Evolutionary conservation across 2,888 invertebrate species (phyloP), one percentile per base, ranked within the genome.

Genomic region (Aricia artaxerxes): DNA sequence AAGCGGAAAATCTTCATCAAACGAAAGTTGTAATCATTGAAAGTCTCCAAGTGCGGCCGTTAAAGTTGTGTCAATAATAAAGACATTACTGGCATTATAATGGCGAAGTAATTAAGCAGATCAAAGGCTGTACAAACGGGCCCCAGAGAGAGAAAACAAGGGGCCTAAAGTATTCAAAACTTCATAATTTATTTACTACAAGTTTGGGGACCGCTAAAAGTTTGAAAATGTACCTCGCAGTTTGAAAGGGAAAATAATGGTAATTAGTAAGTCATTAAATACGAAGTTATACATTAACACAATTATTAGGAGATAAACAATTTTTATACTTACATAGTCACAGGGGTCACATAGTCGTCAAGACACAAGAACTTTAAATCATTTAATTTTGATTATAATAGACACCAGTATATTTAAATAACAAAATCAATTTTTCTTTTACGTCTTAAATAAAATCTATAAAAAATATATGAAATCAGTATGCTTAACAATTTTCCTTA

Each of bases 101-200:
- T 64, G 64, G 31, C 64, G 31, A 73, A 73, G 73, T 44, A 73
- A 73, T 73, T 16, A 73, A 40, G 24, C 9, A 44, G 73, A 73
- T 73, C 40, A 73, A 73, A n/a, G 73, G 40, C 73, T 16, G 44
- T 73, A 73, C 40, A 44, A 44, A 73, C 40, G 44, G 44, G 73
- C 73, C 44, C 9, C n/a, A 9, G 40, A 73, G n/a, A 16, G 16
- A 16, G 44, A 24, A 44, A 44, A 44, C 73, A 73, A 73, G 31
- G 44, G 73, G 73, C 13, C 44, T 73, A n/a, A 44, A n/a, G 40
- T 44, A 73, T 44, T 40, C 73, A 73, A 5, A 73, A 73, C 40
- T 73, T 73, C 7, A 73, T 73, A 73, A 73, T 44, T 73, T 73
- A 73, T 73, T 73, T 44, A 40, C 40, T 44, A 44, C n/a, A 44